Evolutionary conservation across 1,140 invertebrate species (phyloP).

Genomic region (Papilio dardanus): DNA sequence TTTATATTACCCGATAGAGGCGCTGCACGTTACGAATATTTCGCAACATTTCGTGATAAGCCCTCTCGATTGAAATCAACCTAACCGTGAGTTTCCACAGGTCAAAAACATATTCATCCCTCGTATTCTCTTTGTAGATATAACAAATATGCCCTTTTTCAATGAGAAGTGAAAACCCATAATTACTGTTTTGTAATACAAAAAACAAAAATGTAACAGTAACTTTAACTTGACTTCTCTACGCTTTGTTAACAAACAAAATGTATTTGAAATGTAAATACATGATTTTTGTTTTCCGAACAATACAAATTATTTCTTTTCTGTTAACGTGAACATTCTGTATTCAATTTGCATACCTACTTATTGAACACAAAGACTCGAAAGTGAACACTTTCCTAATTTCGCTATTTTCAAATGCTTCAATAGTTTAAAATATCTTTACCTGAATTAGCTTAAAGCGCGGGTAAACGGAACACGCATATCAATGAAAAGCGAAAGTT

Average conservation of each 20-base stretch:
- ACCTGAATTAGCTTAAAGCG: conserved; percentile 41
- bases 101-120: no score
- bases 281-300: neutral
- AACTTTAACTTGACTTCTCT: no score
- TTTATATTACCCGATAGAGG: no score
- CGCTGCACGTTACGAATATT: no score
- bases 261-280: neutral
- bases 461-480: conserved; percentile 50
- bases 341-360: neutral
- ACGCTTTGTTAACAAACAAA: neutral
- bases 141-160: no score
- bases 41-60: no score
- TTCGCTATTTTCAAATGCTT: conserved; percentile 3
- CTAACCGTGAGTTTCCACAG: no score
- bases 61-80: no score
- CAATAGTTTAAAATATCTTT: conserved; percentile 28
- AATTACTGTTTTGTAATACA: no score
- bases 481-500: conserved; percentile 60
- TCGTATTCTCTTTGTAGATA: no score
- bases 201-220: no score
- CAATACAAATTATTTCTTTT: neutral
- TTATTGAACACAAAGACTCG: neutral
- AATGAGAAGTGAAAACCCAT: no score
- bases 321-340: neutral
- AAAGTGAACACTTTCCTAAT: conserved; percentile 27